Conservation (phyloP, 1,140 invertebrate genomes). For the Lysiphlebus fabarum region DNA sequence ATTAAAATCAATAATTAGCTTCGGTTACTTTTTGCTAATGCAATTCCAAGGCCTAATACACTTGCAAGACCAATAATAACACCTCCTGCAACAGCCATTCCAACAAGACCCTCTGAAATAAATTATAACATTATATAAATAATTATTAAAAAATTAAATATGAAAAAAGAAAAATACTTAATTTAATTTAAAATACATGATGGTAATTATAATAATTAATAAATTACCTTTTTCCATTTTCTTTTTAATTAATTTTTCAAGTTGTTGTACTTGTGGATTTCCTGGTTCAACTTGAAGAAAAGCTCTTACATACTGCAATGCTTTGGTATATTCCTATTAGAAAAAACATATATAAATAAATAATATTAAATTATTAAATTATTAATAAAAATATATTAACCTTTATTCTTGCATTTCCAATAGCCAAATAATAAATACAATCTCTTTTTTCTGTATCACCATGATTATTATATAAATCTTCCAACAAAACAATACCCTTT, state of each 20-base stretch:
- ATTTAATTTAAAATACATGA: no score
- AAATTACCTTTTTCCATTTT: slow-evolving; percentile 76
- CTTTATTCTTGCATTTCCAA: slow-evolving; percentile 88
- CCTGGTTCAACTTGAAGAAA: slow-evolving; percentile 86
- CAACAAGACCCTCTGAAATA: slow-evolving; percentile 74
- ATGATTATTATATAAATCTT: slow-evolving; percentile 78
- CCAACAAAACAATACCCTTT: slow-evolving; percentile 82
- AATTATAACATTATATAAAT: slow-evolving; percentile 22
- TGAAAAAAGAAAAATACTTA: no score
- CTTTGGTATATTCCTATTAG: slow-evolving; percentile 75
- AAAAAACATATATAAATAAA: slow-evolving; percentile 26
- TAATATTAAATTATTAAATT: not conserved
- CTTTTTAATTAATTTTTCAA: slow-evolving; percentile 80
- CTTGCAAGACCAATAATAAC: slow-evolving; percentile 76
- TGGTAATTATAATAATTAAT: not conserved
- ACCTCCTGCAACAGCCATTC: slow-evolving; percentile 84
- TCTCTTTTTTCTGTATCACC: slow-evolving; percentile 76
- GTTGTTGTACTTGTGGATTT: slow-evolving; percentile 81
- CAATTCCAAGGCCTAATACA: slow-evolving; percentile 75
- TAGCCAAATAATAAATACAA: slow-evolving; percentile 91
- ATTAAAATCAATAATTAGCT: slow-evolving; percentile 9
- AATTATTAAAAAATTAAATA: not conserved
- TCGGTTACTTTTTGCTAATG: slow-evolving; percentile 60
- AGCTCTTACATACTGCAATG: slow-evolving; percentile 75
- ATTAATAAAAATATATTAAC: slow-evolving; percentile 34